Base-by-base conservation (phyloP, 2,797 vertebrate genomes). In the Cyprinella venusta region DNA sequence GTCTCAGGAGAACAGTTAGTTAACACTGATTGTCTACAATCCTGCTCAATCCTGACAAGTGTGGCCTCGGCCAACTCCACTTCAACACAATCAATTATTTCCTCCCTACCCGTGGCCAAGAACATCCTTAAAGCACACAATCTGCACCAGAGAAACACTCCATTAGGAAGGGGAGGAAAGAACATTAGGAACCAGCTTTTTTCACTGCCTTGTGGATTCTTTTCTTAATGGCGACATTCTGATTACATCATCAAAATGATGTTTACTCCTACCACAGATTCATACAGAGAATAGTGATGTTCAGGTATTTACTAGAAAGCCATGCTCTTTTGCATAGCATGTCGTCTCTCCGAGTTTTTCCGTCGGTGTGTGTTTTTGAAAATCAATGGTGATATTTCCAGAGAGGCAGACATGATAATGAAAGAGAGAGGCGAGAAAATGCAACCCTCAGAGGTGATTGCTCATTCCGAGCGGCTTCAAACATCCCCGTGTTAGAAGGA, bases 401-500 rank as follows among this genome's bases (percentile, higher is more conserved):
- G 89, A 90, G 85, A 89, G 81, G 89, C 69, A 90, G 82, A 84
- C 72, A 87, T 84, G 87, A 90, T 93, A 94, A 94, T 92, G 86
- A 91, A 92, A 93, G 82, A 52, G 52, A 82, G 54, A 59, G 38
- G 26, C 18, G 52, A 71, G 64, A 78, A 78, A 84, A 76, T n/a
- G 87, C 79, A 71, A 42, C 30, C 76, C 83, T 89, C 88, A 75
- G 84, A 90, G 87, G 91, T 85, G 80, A 92, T 92, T 94, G 90
- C 90, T 93, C 89, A 92, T 94, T 93, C 91, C 83, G 84, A 82
- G 88, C 90, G 85, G 89, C 91, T 92, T 92, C 90, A 87, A 92
- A 87, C 91, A 90, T 89, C 88, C 92, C 89, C 88, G 90, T 91
- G 88, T 92, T 92, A 93, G 92, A 94, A 94, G 93, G 93, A 94